These are phyloP conservation scores for Pomatostomus ruficeps DNA, from an alignment of 2,113 vertebrate species.

Conservation along the genomic window DNA sequence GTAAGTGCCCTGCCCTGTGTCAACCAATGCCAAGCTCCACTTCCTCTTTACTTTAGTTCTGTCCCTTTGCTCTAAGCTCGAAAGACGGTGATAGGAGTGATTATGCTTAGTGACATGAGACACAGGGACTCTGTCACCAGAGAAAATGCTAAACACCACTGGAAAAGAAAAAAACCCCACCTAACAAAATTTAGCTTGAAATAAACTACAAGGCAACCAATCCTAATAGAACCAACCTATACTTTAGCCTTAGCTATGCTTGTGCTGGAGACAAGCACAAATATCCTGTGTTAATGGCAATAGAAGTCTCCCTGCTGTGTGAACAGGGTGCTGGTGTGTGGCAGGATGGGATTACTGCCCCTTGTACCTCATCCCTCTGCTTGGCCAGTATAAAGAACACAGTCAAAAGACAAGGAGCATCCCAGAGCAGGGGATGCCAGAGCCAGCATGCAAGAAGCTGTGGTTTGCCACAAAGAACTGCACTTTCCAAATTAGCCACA, in stretches of 20 bases:
- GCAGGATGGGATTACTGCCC: neutral
- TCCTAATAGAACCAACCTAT: neutral
- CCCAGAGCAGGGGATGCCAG: neutral
- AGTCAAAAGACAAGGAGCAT: neutral
- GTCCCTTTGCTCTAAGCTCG: neutral
- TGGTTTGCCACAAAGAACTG: neutral
- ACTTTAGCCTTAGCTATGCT: neutral
- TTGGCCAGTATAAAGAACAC: neutral
- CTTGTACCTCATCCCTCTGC: neutral
- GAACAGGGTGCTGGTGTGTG: neutral
- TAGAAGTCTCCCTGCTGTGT: neutral
- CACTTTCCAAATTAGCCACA: neutral
- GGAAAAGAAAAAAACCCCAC: neutral
- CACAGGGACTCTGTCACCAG: neutral
- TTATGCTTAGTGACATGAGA: neutral
- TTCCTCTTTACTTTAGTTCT: neutral
- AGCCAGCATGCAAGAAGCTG: neutral
- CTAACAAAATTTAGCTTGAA: neutral
- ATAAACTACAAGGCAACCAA: neutral
- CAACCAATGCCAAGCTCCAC: neutral
- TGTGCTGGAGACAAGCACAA: neutral
- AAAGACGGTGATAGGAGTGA: neutral
- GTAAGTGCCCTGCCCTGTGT: neutral
- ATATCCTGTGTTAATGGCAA: neutral
- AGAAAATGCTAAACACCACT: neutral